Conservation (phyloP, 1,140 invertebrate species). For the Zophobas atratus region DNA sequence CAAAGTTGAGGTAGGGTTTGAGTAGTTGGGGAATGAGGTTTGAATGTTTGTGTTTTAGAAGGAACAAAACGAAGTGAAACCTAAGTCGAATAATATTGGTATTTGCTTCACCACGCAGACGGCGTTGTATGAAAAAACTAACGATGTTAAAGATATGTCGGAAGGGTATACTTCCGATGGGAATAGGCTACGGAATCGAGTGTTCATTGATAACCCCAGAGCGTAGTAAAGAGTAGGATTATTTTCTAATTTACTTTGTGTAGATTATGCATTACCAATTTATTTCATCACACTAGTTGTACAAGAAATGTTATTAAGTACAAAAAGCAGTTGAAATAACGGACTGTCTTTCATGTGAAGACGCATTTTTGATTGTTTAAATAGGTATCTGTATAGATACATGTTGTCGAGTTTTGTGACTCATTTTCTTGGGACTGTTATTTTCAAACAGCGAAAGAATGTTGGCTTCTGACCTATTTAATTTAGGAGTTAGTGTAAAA, state of each 20-base stretch:
- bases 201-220: slow-evolving; percentile 59
- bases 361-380: neutral
- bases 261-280: slow-evolving; percentile 19
- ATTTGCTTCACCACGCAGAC: slow-evolving; percentile 64
- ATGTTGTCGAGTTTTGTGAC: slow-evolving; percentile 15
- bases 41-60: slow-evolving; percentile 12
- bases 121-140: slow-evolving; percentile 62
- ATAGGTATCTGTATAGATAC: slow-evolving; percentile 35
- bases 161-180: slow-evolving; percentile 63
- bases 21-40: neutral
- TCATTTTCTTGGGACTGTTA: slow-evolving; percentile 21
- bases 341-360: slow-evolving; percentile 13
- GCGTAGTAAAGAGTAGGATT: slow-evolving; percentile 19
- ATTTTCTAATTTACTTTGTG: slow-evolving; percentile 10
- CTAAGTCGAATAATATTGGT: slow-evolving; percentile 49
- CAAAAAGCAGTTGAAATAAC: slow-evolving; percentile 28
- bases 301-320: slow-evolving; percentile 32
- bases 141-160: slow-evolving; percentile 56
- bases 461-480: neutral
- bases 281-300: slow-evolving; percentile 46
- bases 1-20: slow-evolving; percentile 22
- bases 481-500: slow-evolving; percentile 13
- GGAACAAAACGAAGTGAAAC: slow-evolving; percentile 41
- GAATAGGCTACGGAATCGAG: slow-evolving; percentile 60
- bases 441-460: slow-evolving; percentile 17